Base-by-base conservation (phyloP, 2,113 vertebrate species). In the Morone chrysops region DNA sequence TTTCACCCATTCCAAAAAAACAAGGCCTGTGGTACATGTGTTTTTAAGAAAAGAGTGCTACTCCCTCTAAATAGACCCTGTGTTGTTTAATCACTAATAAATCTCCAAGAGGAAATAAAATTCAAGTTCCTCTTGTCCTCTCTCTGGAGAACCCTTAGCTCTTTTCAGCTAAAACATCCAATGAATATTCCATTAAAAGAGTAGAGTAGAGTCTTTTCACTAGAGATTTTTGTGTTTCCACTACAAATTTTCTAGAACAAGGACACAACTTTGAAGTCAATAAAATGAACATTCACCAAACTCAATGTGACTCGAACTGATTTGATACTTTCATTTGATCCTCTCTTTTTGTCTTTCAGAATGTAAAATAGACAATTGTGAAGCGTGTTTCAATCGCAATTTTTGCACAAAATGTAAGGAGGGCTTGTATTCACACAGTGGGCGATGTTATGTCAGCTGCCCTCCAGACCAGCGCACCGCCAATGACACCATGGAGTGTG, bases 351-450 rank as follows among this genome's bases (percentile, higher is more conserved):
- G 83, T 91, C 38, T 92, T 93, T 40, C 95, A 99, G 98, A 97
- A 96, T 99, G 98, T 97, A 99, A 98, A 96, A 97, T 98, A 82
- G 97, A 98, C 90, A 98, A 99, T 95, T 99, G 98, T 88, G 97
- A 98, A 95, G 97, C 96, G 74, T 99, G 98, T 93, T 99, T 99
- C 96, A 98, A 98, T 94, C 96, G 96, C 93, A 98, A 97, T 93
- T 99, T 99, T 97, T 99, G 98, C 95, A 98, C 97, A 94, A 99
- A 98, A 95, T 99, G 98, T 94, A 99, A 97, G 94, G 98, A 98
- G 92, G 97, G 96, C 87, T 95, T 97, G 88, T 99, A 97, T 95
- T 96, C 98, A 93, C 96, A 98, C 96, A 98, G 97, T 94, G 98
- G 98, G 78, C 96, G 96, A 77, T 99, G 98, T 91, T 97, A 97